A percentile compares a stretch with the other conserved stretches of the same genome.
These are phyloP conservation scores for Tragulus kanchil DNA, from an alignment of 2,113 vertebrate genomes.

Conservation along the genomic window DNA sequence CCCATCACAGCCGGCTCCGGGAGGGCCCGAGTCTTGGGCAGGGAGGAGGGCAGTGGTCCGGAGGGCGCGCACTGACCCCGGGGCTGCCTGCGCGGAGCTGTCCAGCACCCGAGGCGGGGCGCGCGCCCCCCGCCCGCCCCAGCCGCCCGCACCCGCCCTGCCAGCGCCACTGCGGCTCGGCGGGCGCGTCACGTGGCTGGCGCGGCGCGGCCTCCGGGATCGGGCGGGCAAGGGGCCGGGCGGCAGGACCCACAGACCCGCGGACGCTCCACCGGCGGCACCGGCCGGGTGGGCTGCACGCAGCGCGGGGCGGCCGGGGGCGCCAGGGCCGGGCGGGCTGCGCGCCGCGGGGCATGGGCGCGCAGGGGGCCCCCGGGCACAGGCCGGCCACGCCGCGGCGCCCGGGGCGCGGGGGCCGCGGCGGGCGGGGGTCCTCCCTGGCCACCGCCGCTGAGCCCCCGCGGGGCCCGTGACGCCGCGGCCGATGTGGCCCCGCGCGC, in stretches of 20 bases:
- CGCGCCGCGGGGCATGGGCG: conserved; percentile 65
- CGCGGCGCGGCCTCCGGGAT: conserved; percentile 71
- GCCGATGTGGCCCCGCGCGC: conserved; percentile 73
- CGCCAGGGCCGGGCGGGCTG: conserved; percentile 42
- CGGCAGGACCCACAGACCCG: conserved; percentile 5
- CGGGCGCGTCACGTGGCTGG: conserved; percentile 78
- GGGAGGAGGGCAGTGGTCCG: background rate
- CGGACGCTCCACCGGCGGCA: background rate
- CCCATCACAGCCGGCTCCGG: background rate
- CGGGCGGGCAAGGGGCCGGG: conserved; percentile 41
- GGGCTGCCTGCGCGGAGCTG: conserved; percentile 62
- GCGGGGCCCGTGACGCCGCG: conserved; percentile 72
- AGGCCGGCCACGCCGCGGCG: conserved; percentile 54
- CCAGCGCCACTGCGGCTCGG: conserved; percentile 81
- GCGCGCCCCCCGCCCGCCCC: conserved; percentile 69
- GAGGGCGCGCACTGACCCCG: rapidly evolving
- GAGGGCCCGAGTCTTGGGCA: background rate
- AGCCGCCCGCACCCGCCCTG: conserved; percentile 52
- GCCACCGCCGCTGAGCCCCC: conserved; percentile 73
- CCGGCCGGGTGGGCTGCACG: background rate
- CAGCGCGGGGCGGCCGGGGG: conserved; percentile 17
- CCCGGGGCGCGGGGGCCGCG: conserved; percentile 55
- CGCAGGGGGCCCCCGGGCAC: conserved; percentile 36
- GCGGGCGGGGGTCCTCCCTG: conserved; percentile 64
- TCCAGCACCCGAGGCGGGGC: conserved; percentile 78